Evolutionary conservation across 2,888 invertebrate species (phyloP), one percentile per base, ranked within the genome.

Genomic region (Nymphalis polychloros): DNA sequence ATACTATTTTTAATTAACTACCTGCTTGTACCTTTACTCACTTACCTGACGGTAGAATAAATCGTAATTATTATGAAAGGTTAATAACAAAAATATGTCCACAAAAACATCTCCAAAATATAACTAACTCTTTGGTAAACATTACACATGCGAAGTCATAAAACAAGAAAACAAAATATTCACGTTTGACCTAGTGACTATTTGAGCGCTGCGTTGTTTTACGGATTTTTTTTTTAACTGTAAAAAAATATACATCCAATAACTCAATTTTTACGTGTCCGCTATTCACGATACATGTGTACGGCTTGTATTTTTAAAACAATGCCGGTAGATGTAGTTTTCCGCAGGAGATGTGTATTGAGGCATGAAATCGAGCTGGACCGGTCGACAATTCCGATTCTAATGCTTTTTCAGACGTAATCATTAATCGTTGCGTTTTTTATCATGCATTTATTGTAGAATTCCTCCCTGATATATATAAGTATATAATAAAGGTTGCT

Each of bases 351-450:
- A 77, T 75, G 78, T 68, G 79, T 81, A 76, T 71, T 75, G 73
- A 69, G 62, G 63, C 75, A 80, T 85, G 83, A 84, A 86, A 86
- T 84, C 81, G 84, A 80, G 78, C 80, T 73, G 76, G 78, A 76
- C 77, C 79, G 68, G 60, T 63, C 65, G 67, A 65, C 71, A 64
- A 68, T 73, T 69, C 65, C 67, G 69, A 71, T 62, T 59, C 46
- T 64, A 72, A 52, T 52, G 59, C 17, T 59, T 50, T 55, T 19
- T 59, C 59, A 63, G 16, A 67, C 41, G 27, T 5, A 17, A 27
- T n/a, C 31, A n/a, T 55, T 6, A n/a, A 31, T 55, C 53, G 52
- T 17, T 10, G 53, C 46, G 46, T 3, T 62, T 60, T 50, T 35
- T 16, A 19, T 27, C 5, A 46, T 47, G 19, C 47, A 17, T 48